These are phyloP conservation scores for Hyposoter didymator DNA, from an alignment of 2,888 invertebrate genomes.

Conservation along the genomic window DNA sequence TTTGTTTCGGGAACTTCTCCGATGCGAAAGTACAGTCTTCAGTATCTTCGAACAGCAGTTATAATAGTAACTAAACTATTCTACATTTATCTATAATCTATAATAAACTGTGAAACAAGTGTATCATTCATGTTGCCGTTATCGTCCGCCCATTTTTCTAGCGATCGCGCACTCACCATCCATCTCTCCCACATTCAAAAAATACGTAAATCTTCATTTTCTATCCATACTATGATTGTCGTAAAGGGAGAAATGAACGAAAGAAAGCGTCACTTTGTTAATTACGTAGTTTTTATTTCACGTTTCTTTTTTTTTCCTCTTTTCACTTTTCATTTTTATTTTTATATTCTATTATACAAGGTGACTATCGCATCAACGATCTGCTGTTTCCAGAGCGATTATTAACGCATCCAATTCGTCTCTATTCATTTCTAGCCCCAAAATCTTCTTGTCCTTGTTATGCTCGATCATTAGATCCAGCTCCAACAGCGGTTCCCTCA, in stretches of 20 bases:
- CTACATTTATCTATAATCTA: constrained; percentile 84
- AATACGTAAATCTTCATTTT: constrained; percentile 26
- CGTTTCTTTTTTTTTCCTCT: constrained; percentile 10
- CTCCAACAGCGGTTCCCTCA: constrained; percentile 85
- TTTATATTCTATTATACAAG: background rate
- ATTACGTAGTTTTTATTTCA: constrained; percentile 59
- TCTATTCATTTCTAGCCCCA: constrained; percentile 78
- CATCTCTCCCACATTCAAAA: constrained; percentile 35
- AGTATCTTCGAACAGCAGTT: constrained; percentile 83
- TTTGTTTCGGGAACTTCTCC: constrained; percentile 76
- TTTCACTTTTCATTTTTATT: background rate
- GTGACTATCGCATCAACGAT: constrained; percentile 15
- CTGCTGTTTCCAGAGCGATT: constrained; percentile 73
- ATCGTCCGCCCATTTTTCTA: constrained; percentile 66
- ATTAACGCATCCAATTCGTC: constrained; percentile 80
- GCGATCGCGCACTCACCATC: constrained; percentile 59
- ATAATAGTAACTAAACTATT: constrained; percentile 84
- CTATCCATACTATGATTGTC: constrained; percentile 23
- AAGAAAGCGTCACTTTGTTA: constrained; percentile 63
- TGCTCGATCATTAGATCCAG: constrained; percentile 82
- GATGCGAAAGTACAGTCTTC: constrained; percentile 79
- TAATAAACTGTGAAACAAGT: constrained; percentile 85
- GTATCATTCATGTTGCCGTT: constrained; percentile 74
- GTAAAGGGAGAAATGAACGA: constrained; percentile 13
- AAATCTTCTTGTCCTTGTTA: constrained; percentile 71